Conservation (phyloP, 2,113 vertebrate species). For the Pseudorasbora parva region DNA sequence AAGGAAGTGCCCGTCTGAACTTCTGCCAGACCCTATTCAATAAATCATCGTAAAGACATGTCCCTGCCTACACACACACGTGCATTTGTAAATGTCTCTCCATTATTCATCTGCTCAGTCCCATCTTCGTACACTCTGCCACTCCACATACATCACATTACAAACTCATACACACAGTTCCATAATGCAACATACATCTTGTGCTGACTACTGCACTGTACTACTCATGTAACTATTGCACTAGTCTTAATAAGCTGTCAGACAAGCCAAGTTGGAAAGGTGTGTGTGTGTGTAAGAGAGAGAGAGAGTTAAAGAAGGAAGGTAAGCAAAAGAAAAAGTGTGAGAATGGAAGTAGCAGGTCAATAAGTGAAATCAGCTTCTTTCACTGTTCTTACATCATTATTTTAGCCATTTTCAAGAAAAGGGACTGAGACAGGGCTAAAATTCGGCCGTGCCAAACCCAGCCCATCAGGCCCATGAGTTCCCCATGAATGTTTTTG, state of each 20-base stretch:
- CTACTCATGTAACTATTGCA: conserved; percentile 50
- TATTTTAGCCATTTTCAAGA: conserved; percentile 19
- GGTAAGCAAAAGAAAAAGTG: neutral
- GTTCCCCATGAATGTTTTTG: no score
- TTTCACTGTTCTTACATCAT: conserved; percentile 53
- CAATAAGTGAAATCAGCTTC: neutral
- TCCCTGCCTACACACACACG: conserved; percentile 41
- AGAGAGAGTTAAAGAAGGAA: neutral
- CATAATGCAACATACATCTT: conserved; percentile 12
- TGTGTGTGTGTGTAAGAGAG: neutral
- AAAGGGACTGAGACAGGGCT: conserved; percentile 20
- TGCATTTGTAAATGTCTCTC: conserved; percentile 24
- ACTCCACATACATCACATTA: conserved; percentile 32
- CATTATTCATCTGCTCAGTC: conserved; percentile 41
- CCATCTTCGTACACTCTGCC: neutral
- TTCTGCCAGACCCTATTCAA: conserved; percentile 23
- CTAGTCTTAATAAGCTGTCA: conserved; percentile 37
- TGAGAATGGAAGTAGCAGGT: neutral
- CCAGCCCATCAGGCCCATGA: no score
- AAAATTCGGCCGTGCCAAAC: no score
- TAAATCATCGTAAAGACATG: conserved; percentile 47
- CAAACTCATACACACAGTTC: conserved; percentile 15
- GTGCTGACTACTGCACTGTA: conserved; percentile 10
- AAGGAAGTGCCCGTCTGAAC: conserved; percentile 11
- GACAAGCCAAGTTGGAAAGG: conserved; percentile 25